Conservation (phyloP, 2,797 vertebrate genomes). For the Cheirogaleus major region DNA sequence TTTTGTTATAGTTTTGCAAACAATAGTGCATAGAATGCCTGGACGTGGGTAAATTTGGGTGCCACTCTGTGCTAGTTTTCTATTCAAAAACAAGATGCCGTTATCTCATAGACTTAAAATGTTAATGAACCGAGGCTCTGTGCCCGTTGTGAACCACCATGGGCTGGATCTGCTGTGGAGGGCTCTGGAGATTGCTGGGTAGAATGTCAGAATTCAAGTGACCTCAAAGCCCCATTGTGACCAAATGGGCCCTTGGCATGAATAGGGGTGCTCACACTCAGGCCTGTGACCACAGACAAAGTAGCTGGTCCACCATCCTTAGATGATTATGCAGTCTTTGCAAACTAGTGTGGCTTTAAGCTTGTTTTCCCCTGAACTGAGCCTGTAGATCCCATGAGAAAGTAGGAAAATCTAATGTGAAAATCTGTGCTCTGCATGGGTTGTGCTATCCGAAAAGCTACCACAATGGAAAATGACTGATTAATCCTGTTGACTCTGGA, state of each 20-base stretch:
- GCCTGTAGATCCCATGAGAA: not conserved
- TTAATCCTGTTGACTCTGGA: not conserved
- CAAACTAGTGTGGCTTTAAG: conserved; percentile 49
- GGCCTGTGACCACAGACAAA: not conserved
- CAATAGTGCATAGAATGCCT: conserved; percentile 50
- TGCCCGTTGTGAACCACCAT: conserved; percentile 25
- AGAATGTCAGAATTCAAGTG: conserved; percentile 72
- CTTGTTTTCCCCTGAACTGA: conserved; percentile 53
- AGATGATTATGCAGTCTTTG: conserved; percentile 28
- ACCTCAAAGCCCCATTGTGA: conserved; percentile 78
- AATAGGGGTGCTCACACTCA: conserved; percentile 68
- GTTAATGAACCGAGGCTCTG: conserved; percentile 50
- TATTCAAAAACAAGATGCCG: conserved; percentile 57
- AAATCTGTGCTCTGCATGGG: not conserved
- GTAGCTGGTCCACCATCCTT: conserved; percentile 52
- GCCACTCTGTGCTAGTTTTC: conserved; percentile 63
- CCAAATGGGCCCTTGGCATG: conserved; percentile 70
- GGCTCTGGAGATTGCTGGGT: conserved; percentile 53
- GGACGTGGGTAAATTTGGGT: conserved; percentile 18
- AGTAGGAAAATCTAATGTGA: not conserved
- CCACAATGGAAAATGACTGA: not conserved
- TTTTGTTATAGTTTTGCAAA: conserved; percentile 67
- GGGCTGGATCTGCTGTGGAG: not conserved
- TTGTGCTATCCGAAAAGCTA: not conserved
- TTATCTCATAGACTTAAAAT: conserved; percentile 63